phyloP scores from a whole-genome alignment of 1,140 invertebrate species.

The Panagrolaimus sp. region DNA sequence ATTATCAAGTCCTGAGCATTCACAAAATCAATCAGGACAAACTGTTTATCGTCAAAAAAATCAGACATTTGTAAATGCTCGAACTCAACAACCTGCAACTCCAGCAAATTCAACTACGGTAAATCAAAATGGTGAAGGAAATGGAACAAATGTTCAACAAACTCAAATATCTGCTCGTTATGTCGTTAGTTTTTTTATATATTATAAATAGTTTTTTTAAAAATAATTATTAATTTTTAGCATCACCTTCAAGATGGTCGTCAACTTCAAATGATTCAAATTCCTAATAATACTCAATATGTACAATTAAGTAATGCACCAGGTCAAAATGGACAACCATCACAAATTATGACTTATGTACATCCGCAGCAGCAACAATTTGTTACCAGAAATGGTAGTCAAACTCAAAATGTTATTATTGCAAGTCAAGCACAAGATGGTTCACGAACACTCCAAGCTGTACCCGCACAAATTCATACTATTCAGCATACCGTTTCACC shows the following conservation, averaged over 20 bases:
- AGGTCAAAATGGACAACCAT: neutral
- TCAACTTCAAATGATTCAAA: neutral
- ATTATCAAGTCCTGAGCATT: neutral
- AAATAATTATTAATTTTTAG: too few relatives aligned
- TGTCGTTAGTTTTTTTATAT: neutral
- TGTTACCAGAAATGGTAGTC: neutral
- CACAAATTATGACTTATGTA: neutral
- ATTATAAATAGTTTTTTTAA: neutral
- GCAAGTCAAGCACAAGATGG: conserved; percentile 4
- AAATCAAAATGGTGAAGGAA: neutral
- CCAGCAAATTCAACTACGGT: neutral
- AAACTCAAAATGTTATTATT: neutral
- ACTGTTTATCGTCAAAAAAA: too few relatives aligned
- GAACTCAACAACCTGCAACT: neutral
- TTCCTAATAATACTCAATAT: neutral
- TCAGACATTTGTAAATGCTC: neutral
- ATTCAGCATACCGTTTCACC: conserved; percentile 6
- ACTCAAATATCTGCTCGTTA: conserved; percentile 2
- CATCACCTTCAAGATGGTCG: neutral
- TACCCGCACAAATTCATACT: neutral
- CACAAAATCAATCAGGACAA: neutral
- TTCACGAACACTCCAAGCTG: neutral
- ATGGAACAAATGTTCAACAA: neutral
- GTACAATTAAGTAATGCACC: neutral
- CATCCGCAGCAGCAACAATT: conserved; percentile 8